Base-by-base conservation (phyloP, 2,797 vertebrate species). In the Anableps anableps region DNA sequence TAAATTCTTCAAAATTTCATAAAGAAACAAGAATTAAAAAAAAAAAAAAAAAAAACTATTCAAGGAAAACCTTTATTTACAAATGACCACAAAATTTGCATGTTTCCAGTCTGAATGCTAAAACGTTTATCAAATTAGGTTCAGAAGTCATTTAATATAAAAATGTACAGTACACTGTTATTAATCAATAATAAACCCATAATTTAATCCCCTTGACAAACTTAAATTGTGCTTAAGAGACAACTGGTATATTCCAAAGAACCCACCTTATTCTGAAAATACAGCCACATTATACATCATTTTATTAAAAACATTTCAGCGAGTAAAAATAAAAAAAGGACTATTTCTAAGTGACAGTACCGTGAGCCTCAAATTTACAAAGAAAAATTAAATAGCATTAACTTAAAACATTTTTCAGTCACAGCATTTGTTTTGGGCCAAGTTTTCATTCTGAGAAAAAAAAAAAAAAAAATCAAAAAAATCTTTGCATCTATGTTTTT, bases 371-470 rank as follows among this genome's bases (percentile, higher is more conserved):
- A 93, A 94, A 90, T 95, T 94, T 93, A 96, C 95, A 95, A 96
- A 93, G 68, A 88, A 93, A 93, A 94, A 95, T 96, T 96, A 96
- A 96, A 96, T 96, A 96, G 96, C 93, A 95, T 95, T 94, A 95
- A 95, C 90, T 92, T 96, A 94, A 95, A 95, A 97, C 92, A 95
- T 93, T 87, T 94, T 95, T 96, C 94, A 96, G 95, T 97, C 96
- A 97, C 96, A 97, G 96, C 95, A 96, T 96, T 96, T 95, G 90
- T 95, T 95, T 96, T 95, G 95, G 95, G 95, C 92, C 90, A 93
- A 88, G 91, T 94, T 91, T 95, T 93, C 91, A 88, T 90, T 86
- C 74, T 78, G 84, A 93, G 91, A 93, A 93, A 55, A 36, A 43
- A 72, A 55, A n/a, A n/a, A n/a, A n/a, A n/a, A n/a, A n/a, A n/a